Conservation (phyloP, 2,888 invertebrate species). For the Oxycera nigricornis region DNA sequence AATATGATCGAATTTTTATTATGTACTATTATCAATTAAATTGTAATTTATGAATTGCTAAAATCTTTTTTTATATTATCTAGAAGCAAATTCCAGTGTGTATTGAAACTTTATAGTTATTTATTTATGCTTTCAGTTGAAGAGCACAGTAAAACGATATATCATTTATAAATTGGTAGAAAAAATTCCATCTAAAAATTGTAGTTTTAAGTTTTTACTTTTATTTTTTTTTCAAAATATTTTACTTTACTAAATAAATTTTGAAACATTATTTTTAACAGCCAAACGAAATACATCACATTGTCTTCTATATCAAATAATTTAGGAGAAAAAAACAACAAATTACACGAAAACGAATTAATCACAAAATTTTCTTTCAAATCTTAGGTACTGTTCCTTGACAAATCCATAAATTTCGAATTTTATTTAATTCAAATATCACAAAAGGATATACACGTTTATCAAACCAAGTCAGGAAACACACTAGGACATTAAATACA, state of each 20-base stretch:
- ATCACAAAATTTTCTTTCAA: constrained; percentile 30
- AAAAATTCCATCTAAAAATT: background rate
- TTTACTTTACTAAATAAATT: background rate
- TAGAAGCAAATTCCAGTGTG: background rate
- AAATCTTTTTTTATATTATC: background rate
- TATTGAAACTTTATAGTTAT: background rate
- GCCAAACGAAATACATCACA: constrained; percentile 30
- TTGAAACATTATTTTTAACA: constrained; percentile 5
- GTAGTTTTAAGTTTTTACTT: background rate
- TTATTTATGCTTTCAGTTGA: background rate
- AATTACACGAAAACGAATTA: constrained; percentile 27
- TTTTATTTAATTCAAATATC: constrained; percentile 37
- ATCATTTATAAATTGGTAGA: constrained; percentile 5
- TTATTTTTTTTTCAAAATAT: background rate
- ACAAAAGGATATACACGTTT: constrained; percentile 20
- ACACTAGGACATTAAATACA: background rate
- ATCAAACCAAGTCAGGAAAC: background rate
- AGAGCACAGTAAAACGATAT: constrained; percentile 11
- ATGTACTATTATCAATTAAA: background rate
- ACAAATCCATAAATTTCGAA: constrained; percentile 3
- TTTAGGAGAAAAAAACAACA: constrained; percentile 20
- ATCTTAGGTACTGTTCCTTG: constrained; percentile 21
- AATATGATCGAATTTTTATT: constrained; percentile 17
- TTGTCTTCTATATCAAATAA: constrained; percentile 16
- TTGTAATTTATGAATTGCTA: background rate